Base-by-base conservation (phyloP, 2,797 vertebrate species). In the Epinephelus coioides region DNA sequence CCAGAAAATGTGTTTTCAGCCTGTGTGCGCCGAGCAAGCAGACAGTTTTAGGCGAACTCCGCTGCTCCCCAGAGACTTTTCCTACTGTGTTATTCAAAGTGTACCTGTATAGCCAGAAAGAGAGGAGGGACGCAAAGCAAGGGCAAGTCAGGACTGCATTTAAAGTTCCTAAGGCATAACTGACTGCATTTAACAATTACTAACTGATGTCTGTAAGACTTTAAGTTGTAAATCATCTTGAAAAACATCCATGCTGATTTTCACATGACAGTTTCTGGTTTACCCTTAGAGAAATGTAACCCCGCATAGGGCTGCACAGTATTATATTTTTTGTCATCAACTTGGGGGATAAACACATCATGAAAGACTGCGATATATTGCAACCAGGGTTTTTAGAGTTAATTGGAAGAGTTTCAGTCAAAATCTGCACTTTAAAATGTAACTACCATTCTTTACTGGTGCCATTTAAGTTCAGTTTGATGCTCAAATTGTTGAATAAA, bases 91-190 rank as follows among this genome's bases (percentile, higher is more conserved):
- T 79, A 47, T 77, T 86, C 74, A 75, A 54, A 23, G 74, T 73
- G 53, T 83, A 79, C 79, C 75, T 83, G 62, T 61, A 60, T 2
- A 85, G 49, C 54, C 62, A 69, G 71, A 81, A 55, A 86, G 56
- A 76, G 69, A 56, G 51, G 10, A 63, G 66, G 21, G 64, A 78
- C 38, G 9, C 62, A 70, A 76, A 83, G 38, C 1, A 1, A 79
- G 75, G 85, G 71, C 84, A 82, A 87, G 89, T 91, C 73, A 65
- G 75, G 73, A 84, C 85, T 71, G 49, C 64, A 8, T 79, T 74
- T 69, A 66, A 78, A 88, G 34, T 66, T 86, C 86, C 82, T 34
- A n/a, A 79, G 90, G 89, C 85, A 69, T 51, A 90, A 88, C 88
- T 71, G 83, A 76, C 19, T 73, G 59, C 40, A 21, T 78, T 79